Conservation (phyloP, 1,140 invertebrate species). For the Micrasema longulum region DNA sequence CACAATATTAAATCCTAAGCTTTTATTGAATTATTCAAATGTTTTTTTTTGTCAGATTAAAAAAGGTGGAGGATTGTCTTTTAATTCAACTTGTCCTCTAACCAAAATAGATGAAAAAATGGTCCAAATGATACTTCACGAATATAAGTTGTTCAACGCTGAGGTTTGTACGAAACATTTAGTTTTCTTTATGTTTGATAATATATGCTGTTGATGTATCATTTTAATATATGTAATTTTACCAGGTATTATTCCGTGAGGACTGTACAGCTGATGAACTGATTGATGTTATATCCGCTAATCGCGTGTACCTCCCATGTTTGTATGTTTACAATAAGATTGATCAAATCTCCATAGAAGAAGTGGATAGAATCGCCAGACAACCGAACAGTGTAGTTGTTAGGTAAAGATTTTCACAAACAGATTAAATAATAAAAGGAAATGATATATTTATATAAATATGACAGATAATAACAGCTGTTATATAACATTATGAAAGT, state of each 20-base stretch:
- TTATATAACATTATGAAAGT: constrained; percentile 20
- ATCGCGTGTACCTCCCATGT: constrained; percentile 97
- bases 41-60: no score
- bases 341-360: constrained; percentile 99
- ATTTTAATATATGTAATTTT: background rate
- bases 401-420: no score
- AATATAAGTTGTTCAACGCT: constrained; percentile 99
- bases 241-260: constrained; percentile 90
- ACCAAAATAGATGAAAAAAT: constrained; percentile 97
- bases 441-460: no score
- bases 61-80: constrained; percentile 98
- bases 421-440: no score
- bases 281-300: constrained; percentile 98
- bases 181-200: background rate
- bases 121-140: constrained; percentile 97
- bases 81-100: constrained; percentile 94
- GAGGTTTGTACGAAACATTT: constrained; percentile 69
- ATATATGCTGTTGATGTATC: background rate
- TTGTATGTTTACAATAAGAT: constrained; percentile 99
- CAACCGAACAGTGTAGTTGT: constrained; percentile 94
- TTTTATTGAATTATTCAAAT: no score
- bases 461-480: no score
- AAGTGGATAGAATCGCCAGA: constrained; percentile 95
- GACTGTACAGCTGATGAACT: constrained; percentile 96
- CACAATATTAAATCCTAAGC: no score